Evolutionary conservation across 2,113 vertebrate species (phyloP).

Genomic region (Melierax canorus): DNA sequence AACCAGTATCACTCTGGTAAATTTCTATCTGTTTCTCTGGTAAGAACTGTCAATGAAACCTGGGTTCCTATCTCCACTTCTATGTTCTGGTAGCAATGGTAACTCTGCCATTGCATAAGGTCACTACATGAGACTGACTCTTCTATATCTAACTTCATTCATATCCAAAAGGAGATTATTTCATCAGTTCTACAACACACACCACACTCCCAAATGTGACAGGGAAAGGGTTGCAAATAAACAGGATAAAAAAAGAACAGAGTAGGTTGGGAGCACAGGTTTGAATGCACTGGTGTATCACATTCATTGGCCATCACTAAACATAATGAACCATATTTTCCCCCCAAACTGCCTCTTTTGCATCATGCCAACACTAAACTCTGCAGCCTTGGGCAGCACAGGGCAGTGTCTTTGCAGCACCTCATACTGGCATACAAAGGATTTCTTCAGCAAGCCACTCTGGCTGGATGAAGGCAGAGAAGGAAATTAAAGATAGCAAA

Average conservation of each 20-base stretch:
- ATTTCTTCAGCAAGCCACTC: neutral
- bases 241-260: neutral
- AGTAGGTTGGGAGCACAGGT: neutral
- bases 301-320: constrained; percentile 41
- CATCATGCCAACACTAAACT: neutral
- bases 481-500: neutral
- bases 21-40: neutral
- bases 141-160: neutral
- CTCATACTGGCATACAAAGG: neutral
- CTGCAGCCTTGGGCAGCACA: neutral
- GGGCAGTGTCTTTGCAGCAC: neutral
- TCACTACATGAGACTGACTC: neutral
- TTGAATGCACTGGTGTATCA: neutral
- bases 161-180: neutral
- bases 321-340: constrained; percentile 8
- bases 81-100: neutral
- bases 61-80: neutral
- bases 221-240: neutral
- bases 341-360: neutral
- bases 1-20: neutral
- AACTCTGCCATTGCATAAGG: neutral
- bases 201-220: neutral
- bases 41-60: neutral
- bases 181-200: neutral
- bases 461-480: neutral